Percentiles rank a stretch among this genome's conserved stretches.
phyloP scores from a whole-genome alignment of 2,797 vertebrate species.

The Lepilemur septentrionalis region DNA sequence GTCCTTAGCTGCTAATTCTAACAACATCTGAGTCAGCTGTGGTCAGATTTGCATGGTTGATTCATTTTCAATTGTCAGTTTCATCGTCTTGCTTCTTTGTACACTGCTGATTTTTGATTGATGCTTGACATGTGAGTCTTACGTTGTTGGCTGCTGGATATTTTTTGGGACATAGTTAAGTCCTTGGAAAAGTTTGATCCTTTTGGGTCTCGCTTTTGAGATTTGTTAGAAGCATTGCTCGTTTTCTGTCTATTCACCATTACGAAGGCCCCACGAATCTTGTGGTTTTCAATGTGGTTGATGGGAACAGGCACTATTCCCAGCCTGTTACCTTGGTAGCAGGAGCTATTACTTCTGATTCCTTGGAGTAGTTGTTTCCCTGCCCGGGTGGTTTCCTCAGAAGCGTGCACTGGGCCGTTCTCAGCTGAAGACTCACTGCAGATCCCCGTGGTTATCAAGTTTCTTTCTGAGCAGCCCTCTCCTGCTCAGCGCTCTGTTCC shows the following conservation, averaged over 20 bases:
- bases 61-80: not conserved
- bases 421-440: not conserved
- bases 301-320: not conserved
- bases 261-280: not conserved
- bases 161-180: not conserved
- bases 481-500: not conserved
- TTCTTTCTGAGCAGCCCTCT: not conserved
- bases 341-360: not conserved
- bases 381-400: not conserved
- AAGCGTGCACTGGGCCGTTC: not conserved
- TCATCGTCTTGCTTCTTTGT: not conserved
- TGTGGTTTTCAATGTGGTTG: not conserved
- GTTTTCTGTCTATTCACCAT: not conserved
- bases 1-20: not conserved
- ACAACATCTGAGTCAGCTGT: not conserved
- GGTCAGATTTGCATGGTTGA: not conserved
- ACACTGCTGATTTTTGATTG: not conserved
- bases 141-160: not conserved
- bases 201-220: not conserved
- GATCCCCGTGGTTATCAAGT: too few species aligned
- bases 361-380: not conserved
- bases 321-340: not conserved
- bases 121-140: not conserved
- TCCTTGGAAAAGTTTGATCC: not conserved
- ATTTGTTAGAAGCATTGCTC: not conserved